Percentiles rank a stretch among this genome's conserved stretches.
Evolutionary conservation across 2,888 invertebrate species (phyloP).

Genomic region (Tethea ocularis): DNA sequence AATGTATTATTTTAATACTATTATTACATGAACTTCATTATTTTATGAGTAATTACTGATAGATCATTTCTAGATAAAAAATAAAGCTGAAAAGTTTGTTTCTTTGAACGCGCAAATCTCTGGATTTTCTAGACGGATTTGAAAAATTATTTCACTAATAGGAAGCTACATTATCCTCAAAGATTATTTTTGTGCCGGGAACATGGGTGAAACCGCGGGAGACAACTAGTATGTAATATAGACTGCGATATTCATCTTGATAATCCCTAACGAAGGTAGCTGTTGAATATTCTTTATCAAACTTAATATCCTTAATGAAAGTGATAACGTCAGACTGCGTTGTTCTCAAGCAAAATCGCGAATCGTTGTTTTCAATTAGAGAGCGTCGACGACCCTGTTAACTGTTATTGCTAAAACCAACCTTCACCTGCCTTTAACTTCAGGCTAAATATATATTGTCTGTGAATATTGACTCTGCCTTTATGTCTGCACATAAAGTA

Average conservation of each 20-base stretch:
- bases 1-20: too few species aligned
- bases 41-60: too few species aligned
- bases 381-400: conserved; percentile 9
- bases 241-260: neutral
- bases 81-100: too few species aligned
- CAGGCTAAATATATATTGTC: neutral
- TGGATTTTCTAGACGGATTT: too few species aligned
- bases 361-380: conserved; percentile 11
- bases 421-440: conserved; percentile 4
- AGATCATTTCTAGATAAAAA: too few species aligned
- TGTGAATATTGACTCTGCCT: neutral
- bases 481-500: neutral
- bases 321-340: conserved; percentile 5
- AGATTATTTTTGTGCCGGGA: too few species aligned
- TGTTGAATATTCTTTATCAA: conserved; percentile 6
- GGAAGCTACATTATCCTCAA: too few species aligned
- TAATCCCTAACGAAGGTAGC: neutral
- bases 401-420: conserved; percentile 8
- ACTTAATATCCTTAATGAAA: conserved; percentile 7
- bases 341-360: conserved; percentile 6
- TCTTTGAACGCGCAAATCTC: too few species aligned
- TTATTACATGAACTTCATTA: too few species aligned
- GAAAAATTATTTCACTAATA: too few species aligned
- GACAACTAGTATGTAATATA: neutral
- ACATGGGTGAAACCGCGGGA: too few species aligned